Conservation (phyloP, 2,797 vertebrate genomes). For the Crypturellus tataupa region DNA sequence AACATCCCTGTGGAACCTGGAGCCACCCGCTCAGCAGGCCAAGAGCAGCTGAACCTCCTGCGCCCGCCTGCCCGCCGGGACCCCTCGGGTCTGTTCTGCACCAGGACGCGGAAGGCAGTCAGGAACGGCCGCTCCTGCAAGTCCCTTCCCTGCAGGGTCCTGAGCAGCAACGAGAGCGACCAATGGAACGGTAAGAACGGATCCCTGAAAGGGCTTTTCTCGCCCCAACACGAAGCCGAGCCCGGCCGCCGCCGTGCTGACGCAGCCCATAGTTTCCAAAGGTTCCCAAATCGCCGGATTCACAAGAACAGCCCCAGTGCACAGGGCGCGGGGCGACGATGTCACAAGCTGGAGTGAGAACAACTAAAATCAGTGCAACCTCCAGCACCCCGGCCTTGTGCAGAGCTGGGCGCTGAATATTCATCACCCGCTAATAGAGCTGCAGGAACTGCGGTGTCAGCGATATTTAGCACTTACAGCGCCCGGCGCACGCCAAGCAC, state of each 20-base stretch:
- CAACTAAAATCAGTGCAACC: background rate
- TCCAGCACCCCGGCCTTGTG: background rate
- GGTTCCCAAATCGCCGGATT: background rate
- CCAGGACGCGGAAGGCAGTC: accelerated
- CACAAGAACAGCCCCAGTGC: accelerated
- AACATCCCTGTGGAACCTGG: background rate
- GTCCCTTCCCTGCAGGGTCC: background rate
- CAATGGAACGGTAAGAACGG: conserved; percentile 69
- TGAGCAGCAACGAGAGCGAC: background rate
- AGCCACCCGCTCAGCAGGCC: background rate
- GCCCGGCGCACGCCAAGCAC: conserved; percentile 22
- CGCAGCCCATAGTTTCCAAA: background rate
- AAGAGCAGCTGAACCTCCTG: background rate
- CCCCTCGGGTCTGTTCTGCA: accelerated
- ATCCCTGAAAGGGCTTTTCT: background rate
- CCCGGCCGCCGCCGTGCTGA: accelerated
- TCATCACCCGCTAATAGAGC: conserved; percentile 28
- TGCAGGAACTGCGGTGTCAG: background rate
- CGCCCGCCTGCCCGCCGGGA: background rate
- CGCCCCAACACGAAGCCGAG: background rate
- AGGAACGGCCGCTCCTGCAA: background rate
- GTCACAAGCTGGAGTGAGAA: too few relatives aligned
- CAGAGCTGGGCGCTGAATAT: background rate
- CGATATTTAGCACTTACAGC: background rate
- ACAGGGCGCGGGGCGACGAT: too few relatives aligned